Percentiles rank a stretch among this genome's conserved stretches.
phyloP scores from a whole-genome alignment of 2,113 vertebrate genomes.

The Ceuthmochares aereus region DNA sequence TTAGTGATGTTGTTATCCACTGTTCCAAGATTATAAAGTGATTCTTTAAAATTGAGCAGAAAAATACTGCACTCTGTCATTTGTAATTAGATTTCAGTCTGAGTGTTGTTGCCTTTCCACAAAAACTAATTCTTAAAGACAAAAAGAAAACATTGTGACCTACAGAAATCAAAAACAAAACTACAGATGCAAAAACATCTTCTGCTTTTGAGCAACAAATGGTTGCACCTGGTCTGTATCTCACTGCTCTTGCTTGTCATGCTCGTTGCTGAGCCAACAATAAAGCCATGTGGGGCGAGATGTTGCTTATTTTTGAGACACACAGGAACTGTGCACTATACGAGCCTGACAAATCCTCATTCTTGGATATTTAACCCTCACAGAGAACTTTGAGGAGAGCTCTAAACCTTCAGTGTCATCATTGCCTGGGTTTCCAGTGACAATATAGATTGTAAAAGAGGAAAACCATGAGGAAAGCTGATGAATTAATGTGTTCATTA shows the following conservation, averaged over 20 bases:
- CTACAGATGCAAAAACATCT: neutral
- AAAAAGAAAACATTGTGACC: no score
- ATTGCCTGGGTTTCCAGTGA: neutral
- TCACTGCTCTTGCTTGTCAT: neutral
- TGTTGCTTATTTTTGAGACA: neutral
- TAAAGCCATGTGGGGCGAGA: neutral
- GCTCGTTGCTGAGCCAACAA: neutral
- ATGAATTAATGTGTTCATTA: conserved; percentile 3
- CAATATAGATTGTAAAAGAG: neutral
- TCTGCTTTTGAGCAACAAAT: neutral
- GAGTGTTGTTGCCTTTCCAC: neutral
- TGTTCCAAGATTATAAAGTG: conserved; percentile 72
- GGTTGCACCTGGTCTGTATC: neutral
- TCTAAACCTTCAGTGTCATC: neutral
- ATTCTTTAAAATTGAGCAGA: conserved; percentile 69
- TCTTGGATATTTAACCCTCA: neutral
- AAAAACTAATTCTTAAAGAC: neutral
- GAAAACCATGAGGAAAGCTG: neutral
- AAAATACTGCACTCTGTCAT: conserved; percentile 47
- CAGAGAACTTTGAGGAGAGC: neutral
- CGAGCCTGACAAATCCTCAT: neutral
- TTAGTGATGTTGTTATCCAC: conserved; percentile 74
- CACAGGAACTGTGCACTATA: neutral
- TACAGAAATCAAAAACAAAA: neutral
- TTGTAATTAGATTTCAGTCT: conserved; percentile 62